Evolutionary conservation across 2,113 vertebrate species (phyloP), one percentile per base, ranked within the genome.

Genomic region (Forbesichthys papilliferus): DNA sequence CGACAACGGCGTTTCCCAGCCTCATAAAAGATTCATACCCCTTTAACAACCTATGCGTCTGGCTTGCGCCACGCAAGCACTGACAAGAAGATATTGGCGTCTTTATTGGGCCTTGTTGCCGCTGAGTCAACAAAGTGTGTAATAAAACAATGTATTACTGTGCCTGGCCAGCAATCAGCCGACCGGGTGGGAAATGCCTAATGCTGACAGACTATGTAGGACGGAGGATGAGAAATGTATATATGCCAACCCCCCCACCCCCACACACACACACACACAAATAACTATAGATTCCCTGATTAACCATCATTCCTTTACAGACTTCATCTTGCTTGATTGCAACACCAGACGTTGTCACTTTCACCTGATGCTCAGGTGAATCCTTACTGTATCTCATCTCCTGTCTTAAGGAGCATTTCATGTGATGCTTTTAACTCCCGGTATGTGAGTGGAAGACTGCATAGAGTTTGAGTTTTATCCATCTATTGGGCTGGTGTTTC

Each of bases 21-120:
- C 88, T 87, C 85, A 88, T 92, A 81, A 92, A 91, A 90, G 76
- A 90, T 91, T 91, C 73, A 91, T 80, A 56, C 63, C 71, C 76
- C 77, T 88, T 88, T 90, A 89, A 90, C 82, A 83, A 78, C 81
- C 74, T 61, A 77, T 62, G 71, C 3, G 62, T 74, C 56, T 36
- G 68, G 57, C 69, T 77, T 49, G 66, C 80, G 64, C 78, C 82
- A 78, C 55, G 12, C 73, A n/a, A 82, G 70, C 61, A 59, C 73
- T 77, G 81, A 82, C 78, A 55, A 71, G 68, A 61, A 81, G 71
- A 78, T 84, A 80, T 84, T 74, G 52, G 66, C 70, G 48, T 85
- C 77, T 88, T 86, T 84, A 84, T 83, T 88, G 82, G 78, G 68
- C 64, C 72, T 78, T 79, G 75, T 88, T 90, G 80, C 84, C 80